Percentiles rank a stretch among this genome's conserved stretches.
Conservation (phyloP, 2,888 invertebrate species). For the Amiota communis region DNA sequence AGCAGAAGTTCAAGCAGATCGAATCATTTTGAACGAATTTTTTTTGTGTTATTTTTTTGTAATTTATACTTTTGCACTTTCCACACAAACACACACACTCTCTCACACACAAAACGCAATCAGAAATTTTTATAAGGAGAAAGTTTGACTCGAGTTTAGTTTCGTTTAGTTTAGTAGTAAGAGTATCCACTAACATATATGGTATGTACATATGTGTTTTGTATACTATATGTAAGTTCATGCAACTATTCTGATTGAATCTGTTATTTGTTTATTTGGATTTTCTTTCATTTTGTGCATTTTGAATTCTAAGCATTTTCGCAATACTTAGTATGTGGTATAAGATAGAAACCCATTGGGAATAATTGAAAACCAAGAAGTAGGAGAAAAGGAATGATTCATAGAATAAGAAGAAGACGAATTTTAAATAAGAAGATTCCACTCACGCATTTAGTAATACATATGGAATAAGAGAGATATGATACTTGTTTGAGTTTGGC, state of each 20-base stretch:
- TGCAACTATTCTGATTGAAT: not conserved
- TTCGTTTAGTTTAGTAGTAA: not conserved
- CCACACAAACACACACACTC: no score
- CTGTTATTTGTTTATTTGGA: slow-evolving; percentile 28
- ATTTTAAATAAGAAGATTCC: slow-evolving; percentile 2
- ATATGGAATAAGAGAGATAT: no score
- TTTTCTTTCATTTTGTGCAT: slow-evolving; percentile 50
- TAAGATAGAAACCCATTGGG: slow-evolving; percentile 48
- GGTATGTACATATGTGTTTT: not conserved
- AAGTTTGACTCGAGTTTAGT: slow-evolving; percentile 32
- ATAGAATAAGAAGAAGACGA: slow-evolving; percentile 46
- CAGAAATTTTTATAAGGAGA: no score
- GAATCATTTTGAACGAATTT: slow-evolving; percentile 28
- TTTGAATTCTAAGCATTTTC: slow-evolving; percentile 52
- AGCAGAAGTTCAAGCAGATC: slow-evolving; percentile 34
- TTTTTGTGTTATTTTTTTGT: no score
- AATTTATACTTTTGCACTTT: no score
- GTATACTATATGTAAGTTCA: not conserved
- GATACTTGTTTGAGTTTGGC: not conserved
- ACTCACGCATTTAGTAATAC: slow-evolving; percentile 18
- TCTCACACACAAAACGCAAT: no score
- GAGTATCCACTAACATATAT: not conserved
- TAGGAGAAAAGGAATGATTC: slow-evolving; percentile 49
- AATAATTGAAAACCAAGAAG: slow-evolving; percentile 66
- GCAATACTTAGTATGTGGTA: slow-evolving; percentile 25